Percentiles rank a stretch among this genome's conserved stretches.
phyloP scores from a whole-genome alignment of 2,797 vertebrate species.

The Pseudomugil gertrudae region DNA sequence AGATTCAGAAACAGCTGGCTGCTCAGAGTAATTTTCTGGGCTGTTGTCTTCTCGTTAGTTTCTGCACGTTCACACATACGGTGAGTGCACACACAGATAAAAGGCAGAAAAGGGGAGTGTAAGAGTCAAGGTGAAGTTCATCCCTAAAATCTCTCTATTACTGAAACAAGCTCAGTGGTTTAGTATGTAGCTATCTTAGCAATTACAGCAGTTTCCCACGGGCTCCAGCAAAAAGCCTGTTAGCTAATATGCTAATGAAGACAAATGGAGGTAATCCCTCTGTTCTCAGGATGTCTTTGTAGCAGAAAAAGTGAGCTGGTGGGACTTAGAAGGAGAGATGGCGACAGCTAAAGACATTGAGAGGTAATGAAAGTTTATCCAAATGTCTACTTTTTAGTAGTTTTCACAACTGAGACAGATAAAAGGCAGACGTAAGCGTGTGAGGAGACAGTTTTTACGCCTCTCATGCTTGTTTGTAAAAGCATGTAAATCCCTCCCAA shows the following conservation, averaged over 20 bases:
- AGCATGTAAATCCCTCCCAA: constrained; percentile 25
- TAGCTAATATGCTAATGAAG: constrained; percentile 84
- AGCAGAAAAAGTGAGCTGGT: constrained; percentile 29
- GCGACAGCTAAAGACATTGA: constrained; percentile 37
- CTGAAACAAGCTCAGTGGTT: constrained; percentile 55
- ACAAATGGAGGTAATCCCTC: constrained; percentile 82
- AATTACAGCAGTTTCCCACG: constrained; percentile 78
- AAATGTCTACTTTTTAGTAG: constrained; percentile 18
- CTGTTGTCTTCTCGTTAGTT: constrained; percentile 46
- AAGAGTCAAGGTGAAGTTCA: constrained; percentile 70
- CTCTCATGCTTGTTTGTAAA: constrained; percentile 29
- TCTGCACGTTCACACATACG: constrained; percentile 1
- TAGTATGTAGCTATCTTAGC: constrained; percentile 73
- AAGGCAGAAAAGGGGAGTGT: constrained; percentile 12
- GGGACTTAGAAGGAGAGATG: constrained; percentile 21
- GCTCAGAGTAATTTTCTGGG: constrained; percentile 52
- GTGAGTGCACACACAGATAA: constrained; percentile 17
- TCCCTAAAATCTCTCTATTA: constrained; percentile 52
- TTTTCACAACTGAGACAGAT: constrained; percentile 4
- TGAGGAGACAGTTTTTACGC: not conserved
- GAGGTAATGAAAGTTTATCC: constrained; percentile 26
- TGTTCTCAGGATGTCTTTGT: constrained; percentile 68
- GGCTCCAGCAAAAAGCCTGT: constrained; percentile 69
- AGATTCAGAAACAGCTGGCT: constrained; percentile 64
- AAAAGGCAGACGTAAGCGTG: constrained; percentile 20